phyloP scores from a whole-genome alignment of 35 echinoderm and acorn worm genomes.

The Eucidaris tribuloides region DNA sequence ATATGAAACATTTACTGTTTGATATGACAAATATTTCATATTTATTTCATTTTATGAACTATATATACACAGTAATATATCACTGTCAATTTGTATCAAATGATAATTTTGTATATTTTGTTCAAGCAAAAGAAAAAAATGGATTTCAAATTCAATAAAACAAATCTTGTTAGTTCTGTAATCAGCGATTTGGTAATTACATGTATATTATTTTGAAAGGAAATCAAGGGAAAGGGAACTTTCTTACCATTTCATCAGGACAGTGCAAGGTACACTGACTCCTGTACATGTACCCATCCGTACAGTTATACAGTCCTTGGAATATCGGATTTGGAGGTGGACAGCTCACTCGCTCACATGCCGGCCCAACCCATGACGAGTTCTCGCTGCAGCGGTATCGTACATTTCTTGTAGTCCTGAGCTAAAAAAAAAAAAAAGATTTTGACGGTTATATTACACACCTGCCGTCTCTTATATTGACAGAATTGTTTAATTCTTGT shows the following conservation, averaged over 20 bases:
- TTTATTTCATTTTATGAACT: too few species aligned
- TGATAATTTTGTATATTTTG: background rate
- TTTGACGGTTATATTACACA: too few species aligned
- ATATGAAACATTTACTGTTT: too few species aligned
- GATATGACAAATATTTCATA: too few species aligned
- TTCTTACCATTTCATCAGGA: too few species aligned
- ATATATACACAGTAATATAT: too few species aligned
- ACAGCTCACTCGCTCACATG: slow-evolving; percentile 44
- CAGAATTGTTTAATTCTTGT: too few species aligned
- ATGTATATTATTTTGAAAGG: too few species aligned
- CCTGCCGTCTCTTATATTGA: too few species aligned
- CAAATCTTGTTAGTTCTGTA: too few species aligned
- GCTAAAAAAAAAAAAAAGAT: background rate
- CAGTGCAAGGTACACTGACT: slow-evolving; percentile 57
- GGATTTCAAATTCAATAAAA: background rate
- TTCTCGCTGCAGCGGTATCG: slow-evolving; percentile 42
- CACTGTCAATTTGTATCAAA: background rate
- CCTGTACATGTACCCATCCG: slow-evolving; percentile 35
- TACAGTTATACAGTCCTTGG: slow-evolving; percentile 57
- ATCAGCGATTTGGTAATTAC: too few species aligned
- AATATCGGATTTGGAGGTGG: background rate
- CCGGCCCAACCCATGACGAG: slow-evolving; percentile 34
- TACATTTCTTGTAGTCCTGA: background rate
- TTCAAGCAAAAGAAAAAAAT: background rate
- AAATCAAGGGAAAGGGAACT: too few species aligned